A percentile compares a stretch with the other conserved stretches of the same genome.
phyloP scores from a whole-genome alignment of 2,888 invertebrate genomes.

The Orchesellides sinensis region DNA sequence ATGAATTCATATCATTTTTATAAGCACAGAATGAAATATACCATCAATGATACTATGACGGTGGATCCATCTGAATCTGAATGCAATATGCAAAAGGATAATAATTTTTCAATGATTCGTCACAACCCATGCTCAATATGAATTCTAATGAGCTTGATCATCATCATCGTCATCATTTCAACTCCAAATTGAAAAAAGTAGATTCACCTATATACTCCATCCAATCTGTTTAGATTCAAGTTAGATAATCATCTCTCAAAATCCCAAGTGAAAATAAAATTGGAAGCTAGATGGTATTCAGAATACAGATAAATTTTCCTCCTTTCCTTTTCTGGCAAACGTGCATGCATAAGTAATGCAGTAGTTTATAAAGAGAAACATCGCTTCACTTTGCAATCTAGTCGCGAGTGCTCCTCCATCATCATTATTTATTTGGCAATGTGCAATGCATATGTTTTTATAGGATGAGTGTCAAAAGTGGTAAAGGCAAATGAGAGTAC shows the following conservation, averaged over 20 bases:
- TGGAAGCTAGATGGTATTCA: neutral
- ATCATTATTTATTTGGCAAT: neutral
- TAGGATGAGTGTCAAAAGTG: too few relatives aligned
- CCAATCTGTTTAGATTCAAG: neutral
- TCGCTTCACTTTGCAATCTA: too few relatives aligned
- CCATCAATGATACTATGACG: too few relatives aligned
- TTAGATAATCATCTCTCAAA: neutral
- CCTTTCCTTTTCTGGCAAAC: slow-evolving; percentile 36
- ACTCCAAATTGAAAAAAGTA: slow-evolving; percentile 5
- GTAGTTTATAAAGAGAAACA: too few relatives aligned
- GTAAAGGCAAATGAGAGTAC: too few relatives aligned
- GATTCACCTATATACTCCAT: neutral
- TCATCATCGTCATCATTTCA: neutral
- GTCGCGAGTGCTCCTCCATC: neutral
- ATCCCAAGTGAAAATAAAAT: slow-evolving; percentile 10
- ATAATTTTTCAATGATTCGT: slow-evolving; percentile 49
- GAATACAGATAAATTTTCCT: neutral
- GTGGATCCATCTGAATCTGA: neutral
- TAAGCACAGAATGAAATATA: neutral
- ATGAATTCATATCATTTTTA: neutral
- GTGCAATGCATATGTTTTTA: too few relatives aligned
- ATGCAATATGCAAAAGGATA: neutral
- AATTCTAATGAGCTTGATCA: slow-evolving; percentile 42
- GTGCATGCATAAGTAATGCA: slow-evolving; percentile 15
- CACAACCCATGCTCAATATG: slow-evolving; percentile 46